A percentile compares a stretch with the other conserved stretches of the same genome.
Conservation (phyloP, 2,888 invertebrate species). For the Stomorhina lunata region DNA sequence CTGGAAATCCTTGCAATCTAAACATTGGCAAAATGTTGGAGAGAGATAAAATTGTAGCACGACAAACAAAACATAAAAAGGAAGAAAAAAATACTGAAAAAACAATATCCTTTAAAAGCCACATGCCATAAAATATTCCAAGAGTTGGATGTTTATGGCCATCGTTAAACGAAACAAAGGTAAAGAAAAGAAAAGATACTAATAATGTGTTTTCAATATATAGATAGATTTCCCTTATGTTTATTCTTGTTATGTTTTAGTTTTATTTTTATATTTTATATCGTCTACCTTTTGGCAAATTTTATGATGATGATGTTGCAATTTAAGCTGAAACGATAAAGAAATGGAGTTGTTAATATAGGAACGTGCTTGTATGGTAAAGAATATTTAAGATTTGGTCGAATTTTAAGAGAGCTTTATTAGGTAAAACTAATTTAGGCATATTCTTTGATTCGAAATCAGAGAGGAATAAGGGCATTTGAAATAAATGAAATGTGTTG, state of each 20-base stretch:
- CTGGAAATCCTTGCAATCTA: slow-evolving; percentile 2
- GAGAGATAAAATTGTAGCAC: slow-evolving; percentile 26
- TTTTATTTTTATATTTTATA: slow-evolving; percentile 45
- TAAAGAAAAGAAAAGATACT: slow-evolving; percentile 46
- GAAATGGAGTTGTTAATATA: not conserved
- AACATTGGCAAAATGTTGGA: too few species aligned
- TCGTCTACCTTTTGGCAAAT: slow-evolving; percentile 55
- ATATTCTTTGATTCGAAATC: too few species aligned
- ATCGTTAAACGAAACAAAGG: slow-evolving; percentile 1
- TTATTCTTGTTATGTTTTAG: slow-evolving; percentile 44
- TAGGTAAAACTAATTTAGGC: too few species aligned
- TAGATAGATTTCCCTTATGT: slow-evolving; percentile 62
- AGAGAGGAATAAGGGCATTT: too few species aligned
- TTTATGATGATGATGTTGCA: slow-evolving; percentile 64
- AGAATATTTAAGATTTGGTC: not conserved
- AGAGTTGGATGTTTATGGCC: slow-evolving; percentile 31
- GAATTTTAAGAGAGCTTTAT: too few species aligned
- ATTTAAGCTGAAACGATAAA: slow-evolving; percentile 41
- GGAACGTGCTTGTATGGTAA: not conserved
- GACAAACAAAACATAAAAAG: not conserved
- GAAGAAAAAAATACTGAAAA: not conserved
- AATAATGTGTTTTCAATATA: slow-evolving; percentile 63
- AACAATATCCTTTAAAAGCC: slow-evolving; percentile 59
- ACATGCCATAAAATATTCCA: slow-evolving; percentile 54
- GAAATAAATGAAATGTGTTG: too few species aligned